Base-by-base conservation (phyloP, 2,888 invertebrate species). In the Scaptodrosophila latifasciaeformis region DNA sequence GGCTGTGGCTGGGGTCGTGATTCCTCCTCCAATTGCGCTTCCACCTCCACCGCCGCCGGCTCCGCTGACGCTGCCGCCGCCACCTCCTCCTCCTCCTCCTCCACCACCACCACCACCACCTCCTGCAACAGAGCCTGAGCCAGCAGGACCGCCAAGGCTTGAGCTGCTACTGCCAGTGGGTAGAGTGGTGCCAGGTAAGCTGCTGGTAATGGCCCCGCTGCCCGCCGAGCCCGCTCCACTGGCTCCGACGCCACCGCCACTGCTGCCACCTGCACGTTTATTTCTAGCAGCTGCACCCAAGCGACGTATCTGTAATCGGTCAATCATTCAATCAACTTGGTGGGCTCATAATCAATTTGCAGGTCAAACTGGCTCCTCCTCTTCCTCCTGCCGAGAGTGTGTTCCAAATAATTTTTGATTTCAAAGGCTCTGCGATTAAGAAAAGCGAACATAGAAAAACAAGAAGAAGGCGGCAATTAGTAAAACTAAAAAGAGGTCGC, bases 271-370 rank as follows among this genome's bases (percentile, higher is more conserved):
- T 57, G 72, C 57, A 58, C 80, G 80, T 67, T 81, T 81, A 47
- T 71, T 81, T 60, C 70, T 67, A 60, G 76, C 72, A 66, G 77
- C 80, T 76, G 82, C 83, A 65, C 77, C 81, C 71, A 82, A 80
- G 65, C 83, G 83, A 66, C 83, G 83, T 51, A 79, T 81, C 59
- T 81, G 81, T 60, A 82, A 67, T 51, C 81, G 82, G 78, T 82
- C 83, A 82, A 81, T 76, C 83, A 83, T 82, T 81, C 82, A 83
- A 80, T 42, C 69, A 63, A 54, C 57, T 62, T 62, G 49, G 66
- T 52, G 35, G 5, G 6, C 10, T 31, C 50, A 51, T 42, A 2
- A n/a, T 42, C 18, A 7, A 7, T 5, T 37, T 27, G 37, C 21
- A 49, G 15, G 47, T 15, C n/a, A 9, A 3, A 27, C 70, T 27